phyloP scores from a whole-genome alignment of 2,888 invertebrate genomes.

The Leptogaster cylindrica region DNA sequence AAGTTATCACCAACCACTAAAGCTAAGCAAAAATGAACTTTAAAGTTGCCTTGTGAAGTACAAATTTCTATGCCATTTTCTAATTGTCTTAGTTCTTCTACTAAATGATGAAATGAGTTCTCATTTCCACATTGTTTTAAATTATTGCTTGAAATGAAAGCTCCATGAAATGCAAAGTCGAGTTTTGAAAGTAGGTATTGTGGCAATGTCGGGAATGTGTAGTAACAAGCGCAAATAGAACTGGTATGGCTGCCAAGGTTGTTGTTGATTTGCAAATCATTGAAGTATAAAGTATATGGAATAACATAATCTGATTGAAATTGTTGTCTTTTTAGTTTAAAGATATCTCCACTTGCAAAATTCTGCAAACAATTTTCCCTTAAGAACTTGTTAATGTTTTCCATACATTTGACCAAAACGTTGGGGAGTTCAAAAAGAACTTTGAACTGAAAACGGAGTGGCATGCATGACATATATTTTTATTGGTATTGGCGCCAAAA shows the following conservation, averaged over 20 bases:
- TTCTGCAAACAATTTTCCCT: background rate
- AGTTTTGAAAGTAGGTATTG: slow-evolving; percentile 47
- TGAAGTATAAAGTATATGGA: slow-evolving; percentile 42
- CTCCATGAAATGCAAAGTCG: slow-evolving; percentile 47
- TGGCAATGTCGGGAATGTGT: slow-evolving; percentile 42
- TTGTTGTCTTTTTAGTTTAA: slow-evolving; percentile 19
- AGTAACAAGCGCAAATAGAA: slow-evolving; percentile 10
- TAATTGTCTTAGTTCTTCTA: slow-evolving; percentile 46
- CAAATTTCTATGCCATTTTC: slow-evolving; percentile 46
- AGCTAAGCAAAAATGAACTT: slow-evolving; percentile 49
- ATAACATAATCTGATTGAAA: slow-evolving; percentile 4
- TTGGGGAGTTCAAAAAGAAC: slow-evolving; percentile 37
- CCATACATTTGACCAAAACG: too few species aligned
- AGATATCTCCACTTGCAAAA: slow-evolving; percentile 41
- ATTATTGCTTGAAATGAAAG: slow-evolving; percentile 44
- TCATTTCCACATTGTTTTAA: slow-evolving; percentile 47
- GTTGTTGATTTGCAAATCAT: slow-evolving; percentile 47
- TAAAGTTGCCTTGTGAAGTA: slow-evolving; percentile 18
- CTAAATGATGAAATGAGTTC: slow-evolving; percentile 42
- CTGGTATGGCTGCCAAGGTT: slow-evolving; percentile 37
- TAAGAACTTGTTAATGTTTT: background rate
- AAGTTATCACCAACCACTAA: slow-evolving; percentile 50
- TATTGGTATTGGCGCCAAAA: slow-evolving; percentile 3
- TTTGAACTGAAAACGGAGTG: slow-evolving; percentile 40
- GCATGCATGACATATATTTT: slow-evolving; percentile 41